Evolutionary conservation across 37 sponge, comb jelly and placozoan genomes (phyloP), one percentile per base, ranked within the genome.

Genomic region (Halichondria panicea): DNA sequence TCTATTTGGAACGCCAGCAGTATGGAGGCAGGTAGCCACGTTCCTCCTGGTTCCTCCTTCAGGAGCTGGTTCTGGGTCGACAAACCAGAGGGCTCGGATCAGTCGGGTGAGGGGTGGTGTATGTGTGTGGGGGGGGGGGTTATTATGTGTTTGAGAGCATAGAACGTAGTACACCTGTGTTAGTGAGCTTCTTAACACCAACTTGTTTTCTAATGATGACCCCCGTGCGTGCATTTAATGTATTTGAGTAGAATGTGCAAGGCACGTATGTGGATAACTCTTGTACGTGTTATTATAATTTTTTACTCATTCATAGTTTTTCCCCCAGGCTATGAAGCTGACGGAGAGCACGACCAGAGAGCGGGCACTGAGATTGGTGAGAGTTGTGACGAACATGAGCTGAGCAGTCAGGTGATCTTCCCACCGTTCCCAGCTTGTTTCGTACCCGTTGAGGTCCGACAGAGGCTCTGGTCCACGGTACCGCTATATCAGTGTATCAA

Each of bases 261-360:
- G n/a, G n/a, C n/a, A n/a, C n/a, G n/a, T n/a, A n/a, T n/a, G n/a
- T n/a, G n/a, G n/a, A n/a, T n/a, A n/a, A n/a, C n/a, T n/a, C n/a
- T n/a, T n/a, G n/a, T n/a, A n/a, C n/a, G n/a, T n/a, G n/a, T n/a
- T n/a, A n/a, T n/a, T n/a, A n/a, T n/a, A n/a, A n/a, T n/a, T n/a
- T n/a, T n/a, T n/a, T n/a, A n/a, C n/a, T n/a, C n/a, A n/a, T n/a
- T n/a, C n/a, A 77, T 31, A n/a, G 33, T 41, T n/a, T n/a, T n/a
- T n/a, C n/a, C n/a, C 4, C 45, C 75, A 45, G 87, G 87, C 28
- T 86, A 86, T 32, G 87, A 86, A 22, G 87, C 69, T 24, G 87
- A 86, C 68, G 63, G 50, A 7, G 87, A 86, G 63, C 50, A 37
- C 28, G 78, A 72, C 0, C 6, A 28, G 21, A 37, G 33, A 3